A percentile compares a stretch with the other conserved stretches of the same genome.
phyloP scores from a whole-genome alignment of 1,140 invertebrate genomes.

The Elymnias hypermnestra region DNA sequence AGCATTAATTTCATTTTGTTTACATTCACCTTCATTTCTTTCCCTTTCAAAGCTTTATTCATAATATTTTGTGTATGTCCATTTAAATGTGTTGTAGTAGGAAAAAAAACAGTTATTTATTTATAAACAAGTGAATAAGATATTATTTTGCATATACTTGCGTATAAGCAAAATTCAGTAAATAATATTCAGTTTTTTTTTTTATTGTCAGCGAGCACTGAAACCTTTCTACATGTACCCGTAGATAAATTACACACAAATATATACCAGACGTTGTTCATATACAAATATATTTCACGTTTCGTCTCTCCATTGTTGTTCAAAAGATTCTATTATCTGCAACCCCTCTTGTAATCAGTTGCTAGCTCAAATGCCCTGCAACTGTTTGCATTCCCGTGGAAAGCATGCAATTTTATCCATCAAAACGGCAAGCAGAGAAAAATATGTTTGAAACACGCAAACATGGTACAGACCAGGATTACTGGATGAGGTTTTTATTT shows the following conservation, averaged over 20 bases:
- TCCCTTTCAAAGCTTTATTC: too few species aligned
- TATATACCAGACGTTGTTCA: neutral
- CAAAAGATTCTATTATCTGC: conserved; percentile 1
- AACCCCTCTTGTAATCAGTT: conserved; percentile 5
- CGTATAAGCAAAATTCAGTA: too few species aligned
- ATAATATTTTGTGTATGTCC: too few species aligned
- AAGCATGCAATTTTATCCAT: conserved; percentile 24
- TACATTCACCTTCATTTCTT: too few species aligned
- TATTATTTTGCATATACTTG: too few species aligned
- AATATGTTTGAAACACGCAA: conserved; percentile 30
- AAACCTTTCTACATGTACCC: neutral
- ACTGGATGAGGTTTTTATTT: conserved; percentile 12
- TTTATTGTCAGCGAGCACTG: too few species aligned
- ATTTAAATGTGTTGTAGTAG: too few species aligned
- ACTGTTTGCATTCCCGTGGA: conserved; percentile 21
- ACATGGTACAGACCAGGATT: conserved; percentile 8
- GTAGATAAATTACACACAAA: too few species aligned
- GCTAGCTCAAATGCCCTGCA: conserved; percentile 15
- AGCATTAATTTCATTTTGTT: too few species aligned
- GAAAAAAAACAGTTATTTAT: too few species aligned
- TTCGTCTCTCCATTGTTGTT: neutral
- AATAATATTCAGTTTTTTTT: too few species aligned
- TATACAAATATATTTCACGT: neutral
- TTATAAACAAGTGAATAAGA: too few species aligned
- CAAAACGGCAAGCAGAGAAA: conserved; percentile 20